A percentile compares a stretch with the other conserved stretches of the same genome.
Evolutionary conservation across 2,888 invertebrate genomes (phyloP).

Genomic region (Norana najaformis): DNA sequence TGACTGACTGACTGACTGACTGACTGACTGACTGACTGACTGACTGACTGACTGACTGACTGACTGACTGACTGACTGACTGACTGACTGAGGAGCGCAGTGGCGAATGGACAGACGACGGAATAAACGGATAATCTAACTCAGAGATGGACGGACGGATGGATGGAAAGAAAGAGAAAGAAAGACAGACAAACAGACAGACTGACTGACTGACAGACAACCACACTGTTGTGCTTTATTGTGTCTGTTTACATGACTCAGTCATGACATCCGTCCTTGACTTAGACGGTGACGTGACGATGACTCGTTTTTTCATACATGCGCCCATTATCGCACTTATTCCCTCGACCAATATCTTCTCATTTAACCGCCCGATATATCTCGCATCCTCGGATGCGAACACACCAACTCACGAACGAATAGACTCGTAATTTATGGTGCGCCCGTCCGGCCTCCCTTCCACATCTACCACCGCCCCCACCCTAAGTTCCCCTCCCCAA

Average conservation of each 20-base stretch:
- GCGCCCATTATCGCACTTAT: background rate
- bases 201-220: too few species aligned
- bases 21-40: background rate
- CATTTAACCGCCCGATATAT: too few species aligned
- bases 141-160: background rate
- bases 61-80: background rate
- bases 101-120: background rate
- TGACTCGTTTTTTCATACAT: background rate
- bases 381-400: background rate
- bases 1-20: background rate
- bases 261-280: background rate
- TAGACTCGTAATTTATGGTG: background rate
- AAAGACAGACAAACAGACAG: background rate
- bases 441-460: background rate
- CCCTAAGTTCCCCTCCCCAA: background rate
- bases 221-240: background rate
- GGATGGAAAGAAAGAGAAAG: background rate
- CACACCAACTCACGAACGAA: too few species aligned
- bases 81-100: background rate
- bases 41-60: background rate
- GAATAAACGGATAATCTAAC: too few species aligned
- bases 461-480: background rate
- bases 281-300: background rate
- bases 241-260: background rate
- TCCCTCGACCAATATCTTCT: background rate